A percentile compares a stretch with the other conserved stretches of the same genome.
These are phyloP conservation scores for Philhelius pedissequus DNA, from an alignment of 2,888 invertebrate genomes.

Conservation along the genomic window DNA sequence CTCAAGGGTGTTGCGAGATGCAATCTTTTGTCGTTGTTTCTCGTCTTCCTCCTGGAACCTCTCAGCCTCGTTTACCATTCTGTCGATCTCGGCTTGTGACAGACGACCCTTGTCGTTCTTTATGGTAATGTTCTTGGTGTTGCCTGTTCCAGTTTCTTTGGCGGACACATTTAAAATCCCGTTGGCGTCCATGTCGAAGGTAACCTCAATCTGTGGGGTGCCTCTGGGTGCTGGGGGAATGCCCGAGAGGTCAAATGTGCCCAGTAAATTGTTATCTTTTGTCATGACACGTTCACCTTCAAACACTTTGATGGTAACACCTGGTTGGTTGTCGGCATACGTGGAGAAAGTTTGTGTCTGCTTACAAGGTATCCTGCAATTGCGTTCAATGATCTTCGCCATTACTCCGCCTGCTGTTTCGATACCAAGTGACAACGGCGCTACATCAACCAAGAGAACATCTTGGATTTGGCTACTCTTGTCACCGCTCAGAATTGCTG, in stretches of 20 bases:
- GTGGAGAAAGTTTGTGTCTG: conserved; percentile 86
- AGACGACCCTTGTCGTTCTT: conserved; percentile 88
- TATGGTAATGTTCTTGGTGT: conserved; percentile 87
- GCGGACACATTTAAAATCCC: conserved; percentile 94
- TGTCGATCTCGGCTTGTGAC: conserved; percentile 87
- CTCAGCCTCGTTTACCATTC: conserved; percentile 86
- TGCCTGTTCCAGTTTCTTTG: conserved; percentile 82
- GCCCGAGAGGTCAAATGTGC: conserved; percentile 95
- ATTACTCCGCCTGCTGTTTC: conserved; percentile 88
- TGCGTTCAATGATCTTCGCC: conserved; percentile 86
- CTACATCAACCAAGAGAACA: conserved; percentile 83
- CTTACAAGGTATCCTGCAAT: conserved; percentile 84
- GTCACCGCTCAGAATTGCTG: conserved; percentile 84
- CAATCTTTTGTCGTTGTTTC: conserved; percentile 83
- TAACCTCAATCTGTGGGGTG: conserved; percentile 90
- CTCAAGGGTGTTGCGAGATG: conserved; percentile 85
- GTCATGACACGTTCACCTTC: conserved; percentile 92
- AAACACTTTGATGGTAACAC: conserved; percentile 85
- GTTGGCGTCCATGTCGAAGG: conserved; percentile 90
- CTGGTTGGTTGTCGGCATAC: conserved; percentile 88
- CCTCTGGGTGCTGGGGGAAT: conserved; percentile 94
- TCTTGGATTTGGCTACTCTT: conserved; percentile 86
- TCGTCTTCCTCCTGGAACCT: conserved; percentile 85
- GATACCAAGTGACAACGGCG: conserved; percentile 84
- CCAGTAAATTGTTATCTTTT: conserved; percentile 93